A percentile compares a stretch with the other conserved stretches of the same genome.
These are phyloP conservation scores for Eptatretus burgeri DNA, from an alignment of 2,113 vertebrate genomes.

Conservation along the genomic window DNA sequence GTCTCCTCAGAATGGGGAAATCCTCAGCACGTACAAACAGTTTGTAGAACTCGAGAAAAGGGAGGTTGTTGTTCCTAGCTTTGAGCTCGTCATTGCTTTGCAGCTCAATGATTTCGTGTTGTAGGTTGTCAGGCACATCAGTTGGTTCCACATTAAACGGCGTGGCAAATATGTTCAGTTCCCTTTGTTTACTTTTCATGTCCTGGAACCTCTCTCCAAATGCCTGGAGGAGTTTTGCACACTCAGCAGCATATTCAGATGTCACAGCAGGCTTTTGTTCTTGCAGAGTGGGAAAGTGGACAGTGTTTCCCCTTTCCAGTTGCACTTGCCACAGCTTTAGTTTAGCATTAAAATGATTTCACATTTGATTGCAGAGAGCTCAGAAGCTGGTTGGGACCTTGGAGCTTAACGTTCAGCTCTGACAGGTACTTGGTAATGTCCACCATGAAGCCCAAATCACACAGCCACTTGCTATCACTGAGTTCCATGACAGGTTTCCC, in stretches of 20 bases:
- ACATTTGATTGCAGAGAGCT: constrained; percentile 12
- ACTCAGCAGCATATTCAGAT: constrained; percentile 12
- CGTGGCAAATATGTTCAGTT: constrained; percentile 14
- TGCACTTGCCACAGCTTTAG: constrained; percentile 12
- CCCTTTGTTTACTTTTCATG: constrained; percentile 13
- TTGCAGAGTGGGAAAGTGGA: constrained; percentile 11
- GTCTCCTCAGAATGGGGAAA: constrained; percentile 15
- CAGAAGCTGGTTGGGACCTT: constrained; percentile 13
- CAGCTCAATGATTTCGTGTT: constrained; percentile 14
- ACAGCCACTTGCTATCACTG: constrained; percentile 12
- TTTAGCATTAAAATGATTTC: constrained; percentile 12
- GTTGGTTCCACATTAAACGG: constrained; percentile 14
- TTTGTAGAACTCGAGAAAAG: constrained; percentile 13
- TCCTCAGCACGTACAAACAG: constrained; percentile 12
- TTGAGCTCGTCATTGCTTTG: constrained; percentile 15
- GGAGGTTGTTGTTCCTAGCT: constrained; percentile 14
- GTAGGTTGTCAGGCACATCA: constrained; percentile 14
- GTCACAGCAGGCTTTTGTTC: constrained; percentile 11
- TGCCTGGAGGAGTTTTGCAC: constrained; percentile 12
- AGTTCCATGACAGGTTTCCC: constrained; percentile 11
- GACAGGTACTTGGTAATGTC: constrained; percentile 13
- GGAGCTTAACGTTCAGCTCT: constrained; percentile 13
- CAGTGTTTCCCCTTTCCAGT: constrained; percentile 10
- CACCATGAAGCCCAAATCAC: constrained; percentile 12
- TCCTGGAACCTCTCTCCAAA: constrained; percentile 12